Conservation (phyloP, 2,797 vertebrate genomes). For the Pyrocephalus nanus region DNA sequence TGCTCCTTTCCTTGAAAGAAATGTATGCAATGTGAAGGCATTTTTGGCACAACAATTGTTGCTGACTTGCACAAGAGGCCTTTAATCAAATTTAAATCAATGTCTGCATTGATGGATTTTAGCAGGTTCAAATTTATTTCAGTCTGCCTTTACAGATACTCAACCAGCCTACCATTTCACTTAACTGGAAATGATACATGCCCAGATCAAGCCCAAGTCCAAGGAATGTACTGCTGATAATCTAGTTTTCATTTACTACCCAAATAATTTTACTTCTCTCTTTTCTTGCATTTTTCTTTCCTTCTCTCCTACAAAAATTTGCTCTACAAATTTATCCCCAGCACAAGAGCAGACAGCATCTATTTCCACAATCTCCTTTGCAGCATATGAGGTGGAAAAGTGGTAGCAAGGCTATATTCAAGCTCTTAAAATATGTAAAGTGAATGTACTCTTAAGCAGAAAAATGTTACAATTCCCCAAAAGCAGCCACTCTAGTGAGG, state of each 20-base stretch:
- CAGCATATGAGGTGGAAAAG: not conserved
- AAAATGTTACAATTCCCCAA: not conserved
- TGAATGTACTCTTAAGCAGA: not conserved
- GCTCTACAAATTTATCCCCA: not conserved
- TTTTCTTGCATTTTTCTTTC: not conserved
- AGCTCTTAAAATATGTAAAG: not conserved
- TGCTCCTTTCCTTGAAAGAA: not conserved
- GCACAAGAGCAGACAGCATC: not conserved
- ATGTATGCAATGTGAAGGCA: not conserved
- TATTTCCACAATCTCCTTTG: not conserved
- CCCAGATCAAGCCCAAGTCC: not conserved
- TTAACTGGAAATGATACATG: not conserved
- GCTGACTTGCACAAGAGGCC: not conserved
- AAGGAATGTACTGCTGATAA: not conserved
- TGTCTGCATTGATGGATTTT: not conserved
- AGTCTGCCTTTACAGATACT: not conserved
- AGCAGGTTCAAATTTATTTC: not conserved
- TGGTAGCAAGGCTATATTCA: not conserved
- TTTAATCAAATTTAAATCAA: not conserved
- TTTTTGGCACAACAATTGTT: not conserved
- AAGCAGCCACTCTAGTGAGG: not conserved
- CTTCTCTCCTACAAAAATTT: not conserved
- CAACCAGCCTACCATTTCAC: not conserved
- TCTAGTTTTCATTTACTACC: not conserved
- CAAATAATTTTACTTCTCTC: no score